These are phyloP conservation scores for Triops longicaudatus DNA, from an alignment of 1,140 invertebrate genomes.

Conservation along the genomic window DNA sequence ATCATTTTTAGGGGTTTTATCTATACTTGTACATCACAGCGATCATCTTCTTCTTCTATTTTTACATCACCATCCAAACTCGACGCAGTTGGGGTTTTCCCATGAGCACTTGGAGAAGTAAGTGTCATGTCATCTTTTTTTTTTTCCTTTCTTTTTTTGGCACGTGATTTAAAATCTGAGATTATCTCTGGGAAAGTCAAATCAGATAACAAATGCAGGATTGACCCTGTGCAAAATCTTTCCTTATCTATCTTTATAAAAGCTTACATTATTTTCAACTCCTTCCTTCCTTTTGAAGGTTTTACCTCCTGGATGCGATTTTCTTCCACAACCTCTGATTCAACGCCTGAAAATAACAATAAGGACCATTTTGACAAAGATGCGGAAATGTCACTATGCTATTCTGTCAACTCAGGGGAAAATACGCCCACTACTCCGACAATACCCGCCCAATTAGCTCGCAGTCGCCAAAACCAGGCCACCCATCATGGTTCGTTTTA, in stretches of 20 bases:
- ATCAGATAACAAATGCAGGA: background rate
- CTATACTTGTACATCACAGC: constrained; percentile 81
- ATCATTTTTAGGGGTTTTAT: constrained; percentile 62
- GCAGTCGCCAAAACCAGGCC: constrained; percentile 19
- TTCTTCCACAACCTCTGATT: background rate
- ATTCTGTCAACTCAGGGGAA: background rate
- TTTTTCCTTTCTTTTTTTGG: background rate
- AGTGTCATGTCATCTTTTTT: background rate
- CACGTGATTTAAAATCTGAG: background rate
- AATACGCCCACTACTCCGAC: background rate
- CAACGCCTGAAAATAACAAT: background rate
- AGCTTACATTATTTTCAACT: background rate
- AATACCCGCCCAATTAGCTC: background rate
- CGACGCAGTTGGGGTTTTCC: background rate
- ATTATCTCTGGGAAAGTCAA: background rate
- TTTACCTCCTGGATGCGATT: background rate
- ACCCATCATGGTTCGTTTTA: constrained; percentile 82
- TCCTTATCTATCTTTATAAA: too few relatives aligned
- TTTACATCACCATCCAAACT: constrained; percentile 60
- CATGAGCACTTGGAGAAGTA: constrained; percentile 16
- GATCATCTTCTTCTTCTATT: constrained; percentile 76
- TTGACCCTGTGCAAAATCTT: background rate
- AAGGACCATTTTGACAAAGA: background rate
- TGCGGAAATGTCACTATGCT: background rate
- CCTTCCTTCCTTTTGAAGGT: background rate